phyloP scores from a whole-genome alignment of 2,113 vertebrate species.

The Ptilorrhoa leucosticta region DNA sequence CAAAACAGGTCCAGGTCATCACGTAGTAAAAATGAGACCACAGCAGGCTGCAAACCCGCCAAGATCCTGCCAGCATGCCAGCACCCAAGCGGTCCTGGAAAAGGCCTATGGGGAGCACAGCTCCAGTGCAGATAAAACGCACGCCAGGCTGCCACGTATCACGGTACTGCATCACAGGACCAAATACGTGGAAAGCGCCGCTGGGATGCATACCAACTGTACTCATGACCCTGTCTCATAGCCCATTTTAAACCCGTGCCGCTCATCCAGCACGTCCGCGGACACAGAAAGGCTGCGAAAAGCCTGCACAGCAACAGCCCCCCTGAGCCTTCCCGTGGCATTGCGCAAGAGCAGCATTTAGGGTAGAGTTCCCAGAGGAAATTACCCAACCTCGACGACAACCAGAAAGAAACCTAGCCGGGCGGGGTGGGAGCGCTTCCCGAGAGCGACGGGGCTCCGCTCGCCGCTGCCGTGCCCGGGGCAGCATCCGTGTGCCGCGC shows the following conservation, averaged over 20 bases:
- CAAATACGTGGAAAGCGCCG: not conserved
- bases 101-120: not conserved
- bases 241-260: not conserved
- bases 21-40: fast-evolving
- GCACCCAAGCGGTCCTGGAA: not conserved
- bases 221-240: not conserved
- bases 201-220: not conserved
- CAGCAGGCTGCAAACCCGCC: not conserved
- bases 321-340: not conserved
- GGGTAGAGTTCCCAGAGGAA: slow-evolving; percentile 11
- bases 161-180: not conserved
- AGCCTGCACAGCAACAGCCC: not conserved
- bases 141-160: slow-evolving; percentile 43
- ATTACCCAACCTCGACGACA: slow-evolving; percentile 11
- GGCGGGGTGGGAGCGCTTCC: not conserved
- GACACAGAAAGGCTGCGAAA: not conserved
- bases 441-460: not conserved
- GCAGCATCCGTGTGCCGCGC: not conserved
- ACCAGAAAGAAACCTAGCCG: not conserved
- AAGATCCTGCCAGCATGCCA: not conserved
- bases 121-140: not conserved
- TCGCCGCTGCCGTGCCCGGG: not conserved
- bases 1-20: not conserved
- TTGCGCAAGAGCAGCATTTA: slow-evolving; percentile 5
- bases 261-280: not conserved